Evolutionary conservation across 2,888 invertebrate genomes (phyloP).

Genomic region (Eilema sororculum): DNA sequence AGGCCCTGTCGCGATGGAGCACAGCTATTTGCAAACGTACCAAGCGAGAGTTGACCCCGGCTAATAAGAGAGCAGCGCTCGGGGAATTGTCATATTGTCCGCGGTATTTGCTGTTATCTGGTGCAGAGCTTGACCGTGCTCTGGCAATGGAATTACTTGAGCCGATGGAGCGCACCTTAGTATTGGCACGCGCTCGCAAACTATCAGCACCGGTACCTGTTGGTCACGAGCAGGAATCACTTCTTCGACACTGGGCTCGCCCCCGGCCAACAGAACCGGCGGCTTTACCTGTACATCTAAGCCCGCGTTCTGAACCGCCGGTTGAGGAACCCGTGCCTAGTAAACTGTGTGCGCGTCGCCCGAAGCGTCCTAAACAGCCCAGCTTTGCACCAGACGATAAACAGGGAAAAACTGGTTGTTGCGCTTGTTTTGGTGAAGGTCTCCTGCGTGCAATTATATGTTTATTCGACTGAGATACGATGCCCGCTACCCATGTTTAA

Average conservation of each 20-base stretch:
- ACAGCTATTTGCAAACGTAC: conserved; percentile 80
- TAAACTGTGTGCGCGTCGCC: conserved; percentile 72
- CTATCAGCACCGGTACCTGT: conserved; percentile 80
- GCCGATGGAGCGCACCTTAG: conserved; percentile 80
- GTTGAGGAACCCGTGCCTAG: conserved; percentile 71
- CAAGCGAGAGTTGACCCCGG: conserved; percentile 78
- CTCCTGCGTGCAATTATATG: conserved; percentile 84
- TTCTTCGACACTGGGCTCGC: conserved; percentile 80
- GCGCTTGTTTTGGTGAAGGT: conserved; percentile 83
- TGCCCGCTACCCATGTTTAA: conserved; percentile 36
- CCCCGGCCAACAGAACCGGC: conserved; percentile 76
- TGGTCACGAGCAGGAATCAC: conserved; percentile 78
- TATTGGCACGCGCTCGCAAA: conserved; percentile 76
- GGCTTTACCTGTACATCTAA: conserved; percentile 78
- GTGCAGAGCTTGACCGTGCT: conserved; percentile 89
- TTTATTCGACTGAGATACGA: conserved; percentile 81
- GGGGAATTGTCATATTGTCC: conserved; percentile 88
- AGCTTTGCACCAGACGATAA: conserved; percentile 78
- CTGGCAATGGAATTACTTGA: conserved; percentile 76
- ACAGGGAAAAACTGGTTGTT: conserved; percentile 75
- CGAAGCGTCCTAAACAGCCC: conserved; percentile 76
- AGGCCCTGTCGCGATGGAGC: conserved; percentile 87
- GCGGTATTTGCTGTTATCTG: conserved; percentile 89
- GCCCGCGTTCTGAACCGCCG: conserved; percentile 74
- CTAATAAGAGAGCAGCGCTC: conserved; percentile 78